Conservation (phyloP, 2,888 invertebrate species). For the Drosophila parthenogenetica region DNA sequence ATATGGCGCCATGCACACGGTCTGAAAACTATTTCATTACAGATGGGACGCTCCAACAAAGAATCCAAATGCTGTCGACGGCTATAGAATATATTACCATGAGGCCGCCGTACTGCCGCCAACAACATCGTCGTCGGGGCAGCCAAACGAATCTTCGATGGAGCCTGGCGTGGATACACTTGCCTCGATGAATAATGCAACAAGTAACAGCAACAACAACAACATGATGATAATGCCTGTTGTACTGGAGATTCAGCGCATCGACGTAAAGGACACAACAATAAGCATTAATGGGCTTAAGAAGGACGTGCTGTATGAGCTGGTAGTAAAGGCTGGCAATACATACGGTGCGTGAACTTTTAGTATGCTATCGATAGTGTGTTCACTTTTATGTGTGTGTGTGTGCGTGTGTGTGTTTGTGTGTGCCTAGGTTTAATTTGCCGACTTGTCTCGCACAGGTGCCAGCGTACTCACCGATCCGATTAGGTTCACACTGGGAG, state of each 20-base stretch:
- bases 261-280: constrained; percentile 90
- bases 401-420: constrained; percentile 1
- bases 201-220: constrained; percentile 61
- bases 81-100: constrained; percentile 93
- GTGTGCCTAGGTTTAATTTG: constrained; percentile 56
- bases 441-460: constrained; percentile 84
- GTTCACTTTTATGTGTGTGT: not conserved
- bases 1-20: constrained; percentile 69
- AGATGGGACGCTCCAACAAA: constrained; percentile 93
- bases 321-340: constrained; percentile 93
- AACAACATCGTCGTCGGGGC: constrained; percentile 48
- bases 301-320: constrained; percentile 91
- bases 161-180: constrained; percentile 59
- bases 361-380: constrained; percentile 8
- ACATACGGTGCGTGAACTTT: constrained; percentile 87
- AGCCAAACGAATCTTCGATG: constrained; percentile 54
- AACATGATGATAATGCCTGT: constrained; percentile 50
- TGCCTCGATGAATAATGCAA: constrained; percentile 79
- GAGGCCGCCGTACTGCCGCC: constrained; percentile 86
- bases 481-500: constrained; percentile 90
- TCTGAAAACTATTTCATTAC: constrained; percentile 78
- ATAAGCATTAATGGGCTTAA: constrained; percentile 90
- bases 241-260: constrained; percentile 87
- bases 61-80: constrained; percentile 92
- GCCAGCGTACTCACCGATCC: constrained; percentile 91